Conservation (phyloP, 1,140 invertebrate genomes). For the Pseudobourletiella spinata region DNA sequence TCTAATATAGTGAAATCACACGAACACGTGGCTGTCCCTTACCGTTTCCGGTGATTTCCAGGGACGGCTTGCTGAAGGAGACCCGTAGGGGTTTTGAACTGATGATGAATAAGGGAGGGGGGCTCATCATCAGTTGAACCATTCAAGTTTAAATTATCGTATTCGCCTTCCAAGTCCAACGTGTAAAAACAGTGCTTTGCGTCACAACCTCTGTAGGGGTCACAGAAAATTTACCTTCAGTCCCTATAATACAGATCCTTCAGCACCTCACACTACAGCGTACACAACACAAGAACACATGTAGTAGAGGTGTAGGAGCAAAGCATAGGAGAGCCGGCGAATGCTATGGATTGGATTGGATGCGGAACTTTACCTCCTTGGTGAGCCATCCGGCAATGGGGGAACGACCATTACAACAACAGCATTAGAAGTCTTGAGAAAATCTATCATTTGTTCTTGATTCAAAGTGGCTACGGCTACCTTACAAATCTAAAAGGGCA, state of each 20-base stretch:
- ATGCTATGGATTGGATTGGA: not conserved
- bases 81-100: constrained; percentile 23
- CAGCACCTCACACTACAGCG: too few species aligned
- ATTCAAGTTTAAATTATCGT: constrained; percentile 52
- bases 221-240: not conserved
- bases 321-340: too few species aligned
- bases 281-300: too few species aligned
- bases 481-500: constrained; percentile 61
- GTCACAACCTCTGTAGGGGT: constrained; percentile 52
- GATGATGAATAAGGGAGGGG: constrained; percentile 26
- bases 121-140: constrained; percentile 30
- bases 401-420: constrained; percentile 77
- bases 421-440: constrained; percentile 78
- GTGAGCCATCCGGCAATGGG: constrained; percentile 56
- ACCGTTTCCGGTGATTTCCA: constrained; percentile 51
- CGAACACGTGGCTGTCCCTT: not conserved
- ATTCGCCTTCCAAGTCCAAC: constrained; percentile 56
- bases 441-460: constrained; percentile 89
- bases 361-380: constrained; percentile 52
- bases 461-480: constrained; percentile 77
- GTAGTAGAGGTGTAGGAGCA: too few species aligned
- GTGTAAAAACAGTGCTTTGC: constrained; percentile 59
- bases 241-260: too few species aligned
- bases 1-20: too few species aligned
- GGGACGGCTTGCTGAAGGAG: constrained; percentile 47